Evolutionary conservation across 2,888 invertebrate species (phyloP).

Genomic region (Eupithecia abbreviata): DNA sequence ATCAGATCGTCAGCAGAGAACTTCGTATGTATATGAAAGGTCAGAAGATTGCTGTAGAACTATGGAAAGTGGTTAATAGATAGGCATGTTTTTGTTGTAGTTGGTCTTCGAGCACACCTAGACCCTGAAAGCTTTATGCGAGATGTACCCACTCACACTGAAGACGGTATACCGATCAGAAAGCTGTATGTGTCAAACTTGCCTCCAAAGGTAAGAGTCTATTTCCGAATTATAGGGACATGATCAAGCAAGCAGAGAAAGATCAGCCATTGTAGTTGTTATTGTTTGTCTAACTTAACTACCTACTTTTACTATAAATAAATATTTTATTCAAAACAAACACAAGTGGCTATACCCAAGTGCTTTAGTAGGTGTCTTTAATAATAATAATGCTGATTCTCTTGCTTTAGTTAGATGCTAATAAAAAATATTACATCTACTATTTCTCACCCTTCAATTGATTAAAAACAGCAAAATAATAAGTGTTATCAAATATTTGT

Average conservation of each 20-base stretch:
- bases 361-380: too few species aligned
- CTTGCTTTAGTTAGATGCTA: too few species aligned
- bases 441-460: too few species aligned
- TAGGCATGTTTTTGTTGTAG: conserved; percentile 55
- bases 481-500: not conserved
- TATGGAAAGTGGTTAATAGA: not conserved
- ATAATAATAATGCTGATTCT: too few species aligned
- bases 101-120: conserved; percentile 62
- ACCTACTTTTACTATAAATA: too few species aligned
- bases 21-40: conserved; percentile 59
- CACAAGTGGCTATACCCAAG: too few species aligned
- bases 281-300: too few species aligned
- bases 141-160: conserved; percentile 78
- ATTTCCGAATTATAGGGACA: not conserved
- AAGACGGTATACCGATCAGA: conserved; percentile 84
- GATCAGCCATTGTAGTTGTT: not conserved
- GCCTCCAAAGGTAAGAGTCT: conserved; percentile 77
- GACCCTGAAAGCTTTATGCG: conserved; percentile 55
- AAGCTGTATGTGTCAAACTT: conserved; percentile 84
- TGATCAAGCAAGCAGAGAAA: not conserved
- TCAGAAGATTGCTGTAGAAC: conserved; percentile 9
- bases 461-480: too few species aligned
- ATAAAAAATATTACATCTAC: too few species aligned
- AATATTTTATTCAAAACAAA: too few species aligned
- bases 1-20: conserved; percentile 69